These are phyloP conservation scores for Parapsyche elsis DNA, from an alignment of 1,140 invertebrate species.

Conservation along the genomic window DNA sequence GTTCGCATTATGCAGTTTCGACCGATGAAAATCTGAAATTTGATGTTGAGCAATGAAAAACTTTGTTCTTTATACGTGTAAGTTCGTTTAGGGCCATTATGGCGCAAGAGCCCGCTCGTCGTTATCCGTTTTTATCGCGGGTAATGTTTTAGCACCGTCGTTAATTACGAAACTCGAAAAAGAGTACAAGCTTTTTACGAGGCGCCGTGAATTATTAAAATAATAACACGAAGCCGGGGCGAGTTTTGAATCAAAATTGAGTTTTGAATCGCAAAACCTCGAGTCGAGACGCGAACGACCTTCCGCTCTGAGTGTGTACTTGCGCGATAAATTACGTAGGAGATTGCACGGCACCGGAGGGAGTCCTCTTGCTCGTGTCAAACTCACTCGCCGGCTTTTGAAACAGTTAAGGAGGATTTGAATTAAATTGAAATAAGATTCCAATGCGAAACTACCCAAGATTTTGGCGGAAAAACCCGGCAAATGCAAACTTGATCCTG, in stretches of 20 bases:
- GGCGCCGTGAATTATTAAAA: too few relatives aligned
- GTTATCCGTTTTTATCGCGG: constrained; percentile 11
- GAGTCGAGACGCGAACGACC: too few relatives aligned
- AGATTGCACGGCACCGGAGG: neutral
- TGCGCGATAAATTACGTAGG: constrained; percentile 19
- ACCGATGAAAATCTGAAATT: neutral
- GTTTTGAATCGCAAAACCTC: neutral
- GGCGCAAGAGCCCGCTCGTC: neutral
- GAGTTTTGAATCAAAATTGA: neutral
- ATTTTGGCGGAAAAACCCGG: neutral
- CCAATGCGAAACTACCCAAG: neutral
- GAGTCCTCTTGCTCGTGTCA: neutral
- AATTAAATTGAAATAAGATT: constrained; percentile 39
- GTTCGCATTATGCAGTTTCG: too few relatives aligned
- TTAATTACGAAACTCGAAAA: constrained; percentile 8
- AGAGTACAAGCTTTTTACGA: too few relatives aligned
- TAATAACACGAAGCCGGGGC: too few relatives aligned
- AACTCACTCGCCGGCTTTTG: constrained; percentile 1
- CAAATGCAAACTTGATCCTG: neutral
- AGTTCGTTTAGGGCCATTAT: constrained; percentile 20
- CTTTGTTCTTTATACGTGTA: constrained; percentile 7
- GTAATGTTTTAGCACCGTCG: neutral
- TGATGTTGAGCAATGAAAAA: neutral
- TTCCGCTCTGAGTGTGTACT: neutral
- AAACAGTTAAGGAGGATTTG: constrained; percentile 23